phyloP scores from a whole-genome alignment of 2,888 invertebrate species.

The Monochamus alternatus region DNA sequence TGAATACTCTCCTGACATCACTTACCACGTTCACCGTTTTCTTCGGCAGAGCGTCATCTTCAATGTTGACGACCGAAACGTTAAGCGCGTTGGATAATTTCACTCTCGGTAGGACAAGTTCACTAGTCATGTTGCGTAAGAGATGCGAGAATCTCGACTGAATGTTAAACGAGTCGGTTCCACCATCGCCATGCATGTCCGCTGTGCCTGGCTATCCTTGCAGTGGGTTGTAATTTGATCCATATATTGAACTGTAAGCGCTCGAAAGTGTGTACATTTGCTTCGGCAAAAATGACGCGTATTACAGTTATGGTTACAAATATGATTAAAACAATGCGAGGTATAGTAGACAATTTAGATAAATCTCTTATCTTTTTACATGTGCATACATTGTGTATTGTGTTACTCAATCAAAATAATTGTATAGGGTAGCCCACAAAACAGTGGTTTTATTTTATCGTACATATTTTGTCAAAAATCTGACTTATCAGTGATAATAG shows the following conservation, averaged over 20 bases:
- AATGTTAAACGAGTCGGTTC: constrained; percentile 6
- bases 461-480: too few relatives aligned
- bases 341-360: background rate
- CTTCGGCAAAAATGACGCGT: background rate
- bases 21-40: constrained; percentile 46
- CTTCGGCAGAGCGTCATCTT: constrained; percentile 27
- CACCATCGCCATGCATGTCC: constrained; percentile 1
- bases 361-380: background rate
- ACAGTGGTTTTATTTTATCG: too few relatives aligned
- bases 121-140: constrained; percentile 33
- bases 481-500: too few relatives aligned
- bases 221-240: background rate
- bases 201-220: constrained; percentile 17
- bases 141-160: constrained; percentile 26
- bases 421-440: too few relatives aligned
- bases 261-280: background rate
- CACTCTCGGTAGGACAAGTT: constrained; percentile 41
- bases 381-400: background rate
- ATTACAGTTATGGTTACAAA: background rate
- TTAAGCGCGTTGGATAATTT: constrained; percentile 34
- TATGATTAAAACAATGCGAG: background rate
- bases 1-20: constrained; percentile 77
- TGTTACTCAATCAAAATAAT: background rate
- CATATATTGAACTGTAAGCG: background rate
- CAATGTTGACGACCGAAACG: constrained; percentile 41